phyloP scores from a whole-genome alignment of 2,797 vertebrate genomes.

The Myotis myotis region DNA sequence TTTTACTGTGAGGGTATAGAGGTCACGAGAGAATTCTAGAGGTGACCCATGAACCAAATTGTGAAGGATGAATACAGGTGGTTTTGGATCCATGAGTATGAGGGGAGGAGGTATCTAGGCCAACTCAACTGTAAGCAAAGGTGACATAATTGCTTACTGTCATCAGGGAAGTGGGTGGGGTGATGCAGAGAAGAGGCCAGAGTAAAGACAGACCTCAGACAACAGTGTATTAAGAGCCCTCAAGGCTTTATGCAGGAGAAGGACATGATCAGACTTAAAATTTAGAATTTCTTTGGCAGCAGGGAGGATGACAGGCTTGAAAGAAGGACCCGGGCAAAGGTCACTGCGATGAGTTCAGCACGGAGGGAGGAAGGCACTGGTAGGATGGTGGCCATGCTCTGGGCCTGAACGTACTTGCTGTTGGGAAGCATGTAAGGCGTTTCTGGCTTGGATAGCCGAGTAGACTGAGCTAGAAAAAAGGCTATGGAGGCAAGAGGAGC shows the following conservation, averaged over 20 bases:
- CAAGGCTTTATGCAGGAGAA: neutral
- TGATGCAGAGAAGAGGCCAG: neutral
- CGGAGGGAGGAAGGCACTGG: neutral
- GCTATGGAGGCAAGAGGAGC: neutral
- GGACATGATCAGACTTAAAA: neutral
- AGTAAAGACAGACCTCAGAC: neutral
- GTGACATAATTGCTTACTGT: neutral
- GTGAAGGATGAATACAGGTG: neutral
- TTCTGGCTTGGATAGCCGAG: neutral
- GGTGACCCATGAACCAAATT: neutral
- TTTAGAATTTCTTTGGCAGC: neutral
- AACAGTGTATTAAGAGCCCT: neutral
- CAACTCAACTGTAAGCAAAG: neutral
- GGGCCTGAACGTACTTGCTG: neutral
- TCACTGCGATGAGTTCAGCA: no score
- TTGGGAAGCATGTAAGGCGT: neutral
- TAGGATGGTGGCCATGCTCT: neutral
- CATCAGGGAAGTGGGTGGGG: neutral
- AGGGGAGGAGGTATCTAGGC: neutral
- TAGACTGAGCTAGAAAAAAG: neutral
- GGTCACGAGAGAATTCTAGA: neutral
- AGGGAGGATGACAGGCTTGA: neutral
- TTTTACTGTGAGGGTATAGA: neutral
- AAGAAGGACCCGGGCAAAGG: neutral
- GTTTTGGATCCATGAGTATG: neutral